These are phyloP conservation scores for Trematomus loennbergii DNA, from an alignment of 2,113 vertebrate genomes.

Conservation along the genomic window DNA sequence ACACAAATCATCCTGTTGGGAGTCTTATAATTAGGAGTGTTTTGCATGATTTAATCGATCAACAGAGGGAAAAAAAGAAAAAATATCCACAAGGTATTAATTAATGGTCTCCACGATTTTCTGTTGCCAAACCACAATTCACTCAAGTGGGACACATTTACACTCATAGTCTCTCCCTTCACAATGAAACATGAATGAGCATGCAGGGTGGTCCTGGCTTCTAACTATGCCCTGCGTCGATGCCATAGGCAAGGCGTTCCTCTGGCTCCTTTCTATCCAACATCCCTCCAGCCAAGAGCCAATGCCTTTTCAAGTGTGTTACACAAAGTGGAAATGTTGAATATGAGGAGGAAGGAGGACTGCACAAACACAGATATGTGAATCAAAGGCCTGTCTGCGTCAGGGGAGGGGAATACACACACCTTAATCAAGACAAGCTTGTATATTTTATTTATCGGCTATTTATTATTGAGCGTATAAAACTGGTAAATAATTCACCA, in stretches of 20 bases:
- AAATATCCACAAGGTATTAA: conserved; percentile 84
- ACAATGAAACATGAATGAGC: conserved; percentile 82
- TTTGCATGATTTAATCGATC: conserved; percentile 84
- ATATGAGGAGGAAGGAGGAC: conserved; percentile 68
- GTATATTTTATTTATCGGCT: conserved; percentile 80
- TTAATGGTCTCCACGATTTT: conserved; percentile 73
- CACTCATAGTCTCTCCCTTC: conserved; percentile 59
- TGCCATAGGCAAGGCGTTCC: conserved; percentile 80
- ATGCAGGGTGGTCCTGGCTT: conserved; percentile 78
- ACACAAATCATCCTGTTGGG: conserved; percentile 70
- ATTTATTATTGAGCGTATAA: conserved; percentile 84
- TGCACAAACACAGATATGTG: conserved; percentile 71
- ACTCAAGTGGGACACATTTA: conserved; percentile 73
- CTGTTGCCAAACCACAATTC: conserved; percentile 62
- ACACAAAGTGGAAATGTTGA: conserved; percentile 82
- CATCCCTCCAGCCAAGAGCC: conserved; percentile 78
- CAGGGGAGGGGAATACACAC: conserved; percentile 76
- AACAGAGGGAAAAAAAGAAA: conserved; percentile 56
- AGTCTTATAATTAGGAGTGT: conserved; percentile 79
- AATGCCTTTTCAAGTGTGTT: conserved; percentile 76
- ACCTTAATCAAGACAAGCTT: conserved; percentile 82
- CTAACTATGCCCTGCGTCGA: conserved; percentile 75
- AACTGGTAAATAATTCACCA: conserved; percentile 76
- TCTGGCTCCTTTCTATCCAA: conserved; percentile 75
- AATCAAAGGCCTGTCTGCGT: conserved; percentile 77